Evolutionary conservation across 1,140 invertebrate species (phyloP).

Genomic region (Tyrophagus putrescentiae): DNA sequence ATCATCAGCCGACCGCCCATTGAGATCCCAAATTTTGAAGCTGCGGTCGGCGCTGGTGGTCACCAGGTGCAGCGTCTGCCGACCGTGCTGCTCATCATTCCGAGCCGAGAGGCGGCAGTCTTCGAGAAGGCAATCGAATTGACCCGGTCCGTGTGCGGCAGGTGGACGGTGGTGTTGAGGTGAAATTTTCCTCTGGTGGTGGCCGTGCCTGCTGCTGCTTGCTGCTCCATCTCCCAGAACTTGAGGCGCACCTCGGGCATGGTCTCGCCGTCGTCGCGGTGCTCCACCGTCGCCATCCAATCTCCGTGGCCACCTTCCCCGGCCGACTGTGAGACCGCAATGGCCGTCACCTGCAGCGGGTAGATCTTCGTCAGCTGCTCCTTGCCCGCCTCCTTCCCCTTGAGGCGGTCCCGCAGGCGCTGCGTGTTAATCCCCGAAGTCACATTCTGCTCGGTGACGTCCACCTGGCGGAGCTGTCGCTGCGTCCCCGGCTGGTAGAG

Average conservation of each 20-base stretch:
- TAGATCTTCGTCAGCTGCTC: slow-evolving; percentile 32
- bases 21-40: slow-evolving; percentile 55
- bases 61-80: slow-evolving; percentile 31
- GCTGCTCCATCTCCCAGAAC: slow-evolving; percentile 66
- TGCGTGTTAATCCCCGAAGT: not conserved
- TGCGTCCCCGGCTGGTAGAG: slow-evolving; percentile 54
- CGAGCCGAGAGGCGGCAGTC: slow-evolving; percentile 27
- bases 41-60: slow-evolving; percentile 50
- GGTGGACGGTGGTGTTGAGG: slow-evolving; percentile 55
- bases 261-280: slow-evolving; percentile 43
- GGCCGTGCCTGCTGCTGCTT: not conserved
- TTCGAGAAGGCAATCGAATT: slow-evolving; percentile 48
- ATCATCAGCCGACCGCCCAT: slow-evolving; percentile 35
- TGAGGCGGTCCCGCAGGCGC: not conserved
- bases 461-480: slow-evolving; percentile 41
- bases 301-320: slow-evolving; percentile 43
- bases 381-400: slow-evolving; percentile 36
- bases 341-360: slow-evolving; percentile 51
- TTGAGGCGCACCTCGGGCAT: slow-evolving; percentile 52
- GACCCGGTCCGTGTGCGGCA: slow-evolving; percentile 50
- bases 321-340: slow-evolving; percentile 51
- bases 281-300: slow-evolving; percentile 66
- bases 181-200: slow-evolving; percentile 30
- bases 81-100: slow-evolving; percentile 35
- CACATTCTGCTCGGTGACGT: slow-evolving; percentile 18